A percentile compares a stretch with the other conserved stretches of the same genome.
These are phyloP conservation scores for Turnix velox DNA, from an alignment of 2,113 vertebrate species.

Conservation along the genomic window DNA sequence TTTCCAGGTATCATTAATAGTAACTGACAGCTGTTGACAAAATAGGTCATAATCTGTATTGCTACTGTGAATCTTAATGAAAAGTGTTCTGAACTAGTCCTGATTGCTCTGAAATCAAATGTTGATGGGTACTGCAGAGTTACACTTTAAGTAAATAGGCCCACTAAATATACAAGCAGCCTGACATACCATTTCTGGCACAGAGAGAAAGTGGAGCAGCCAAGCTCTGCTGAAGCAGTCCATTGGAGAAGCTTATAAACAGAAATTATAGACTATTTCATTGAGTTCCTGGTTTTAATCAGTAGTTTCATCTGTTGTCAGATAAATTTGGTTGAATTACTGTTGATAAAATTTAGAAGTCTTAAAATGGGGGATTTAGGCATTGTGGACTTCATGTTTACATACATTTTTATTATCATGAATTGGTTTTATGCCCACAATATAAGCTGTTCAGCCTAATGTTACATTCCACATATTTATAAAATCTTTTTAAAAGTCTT, in stretches of 20 bases:
- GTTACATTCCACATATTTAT: neutral
- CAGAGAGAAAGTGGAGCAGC: neutral
- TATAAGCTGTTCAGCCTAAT: neutral
- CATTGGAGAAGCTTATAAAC: neutral
- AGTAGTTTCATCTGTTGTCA: neutral
- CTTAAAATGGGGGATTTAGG: neutral
- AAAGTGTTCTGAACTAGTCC: neutral
- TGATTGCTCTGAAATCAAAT: neutral
- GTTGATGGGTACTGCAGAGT: neutral
- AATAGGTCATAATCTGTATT: neutral
- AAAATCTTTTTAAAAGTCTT: neutral
- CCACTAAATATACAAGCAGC: neutral
- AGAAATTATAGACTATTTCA: neutral
- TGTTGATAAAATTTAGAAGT: neutral
- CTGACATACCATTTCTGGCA: neutral
- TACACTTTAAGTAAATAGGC: neutral
- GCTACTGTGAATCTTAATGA: neutral
- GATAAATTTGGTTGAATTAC: fast-evolving
- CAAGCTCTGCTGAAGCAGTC: neutral
- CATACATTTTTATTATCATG: neutral
- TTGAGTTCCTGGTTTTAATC: neutral
- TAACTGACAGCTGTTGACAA: neutral
- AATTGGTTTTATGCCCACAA: neutral
- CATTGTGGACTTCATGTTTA: neutral
- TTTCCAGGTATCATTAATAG: neutral